Evolutionary conservation across 2,797 vertebrate species (phyloP), one percentile per base, ranked within the genome.

Genomic region (Poliocrania exsul): DNA sequence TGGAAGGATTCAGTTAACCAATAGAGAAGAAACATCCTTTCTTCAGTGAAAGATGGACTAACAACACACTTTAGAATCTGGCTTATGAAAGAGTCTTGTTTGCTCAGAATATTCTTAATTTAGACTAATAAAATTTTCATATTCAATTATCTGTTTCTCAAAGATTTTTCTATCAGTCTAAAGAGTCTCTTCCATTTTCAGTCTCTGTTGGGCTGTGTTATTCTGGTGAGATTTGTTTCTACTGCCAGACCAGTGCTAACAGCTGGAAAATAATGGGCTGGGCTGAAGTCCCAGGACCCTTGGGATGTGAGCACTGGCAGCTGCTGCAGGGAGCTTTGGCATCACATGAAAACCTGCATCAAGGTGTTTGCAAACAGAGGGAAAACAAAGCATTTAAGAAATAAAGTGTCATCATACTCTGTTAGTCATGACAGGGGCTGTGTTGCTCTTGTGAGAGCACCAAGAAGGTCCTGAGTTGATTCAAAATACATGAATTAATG

Each of bases 301-400:
- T 33, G 62, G 61, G 70, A 64, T 49, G 26, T 15, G 37, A 29
- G 6, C 3, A 10, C 2, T 67, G 73, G 44, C 42, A 79, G 70
- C 19, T 81, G 54, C 54, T 47, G 8, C 31, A 42, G 37, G 24
- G 51, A 67, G 8, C 37, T 81, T 49, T 75, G 71, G 16, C 46
- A 40, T 12, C 2, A 2, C 28, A 9, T 64, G 17, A 29, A 47
- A 42, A 53, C 29, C 12, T 13, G 0, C 53, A 17, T 35, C 21
- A 88, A 16, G 13, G 6, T 9, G 7, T 8, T 4, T 58, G 33
- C 5, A 10, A 31, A 46, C n/a, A 31, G 44, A 58, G 40, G 16
- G 31, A 28, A 49, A 69, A 31, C 6, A 14, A 40, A 50, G 2
- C 9, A 21, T 40, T 47, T 64, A 5, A 28, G 53, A 40, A 58